Evolutionary conservation across 2,113 vertebrate genomes (phyloP), one percentile per base, ranked within the genome.

Genomic region (Syrrhaptes paradoxus): DNA sequence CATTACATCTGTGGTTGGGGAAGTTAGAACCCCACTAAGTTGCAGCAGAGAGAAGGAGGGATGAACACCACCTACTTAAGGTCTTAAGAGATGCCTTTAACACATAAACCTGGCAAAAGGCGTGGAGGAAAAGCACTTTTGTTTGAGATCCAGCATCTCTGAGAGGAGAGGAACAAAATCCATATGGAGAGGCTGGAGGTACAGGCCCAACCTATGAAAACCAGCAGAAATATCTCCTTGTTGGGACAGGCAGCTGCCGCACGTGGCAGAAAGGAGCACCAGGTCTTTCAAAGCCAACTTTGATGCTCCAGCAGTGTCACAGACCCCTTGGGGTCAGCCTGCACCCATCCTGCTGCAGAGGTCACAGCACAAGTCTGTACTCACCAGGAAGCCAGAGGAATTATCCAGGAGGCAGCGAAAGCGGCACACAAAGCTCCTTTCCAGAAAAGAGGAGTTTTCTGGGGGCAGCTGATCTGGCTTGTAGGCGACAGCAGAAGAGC

Each of bases 391-490:
- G 48, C 98, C 98, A 0, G 98, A 98, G 36, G 98, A 98, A 72
- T 98, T 98, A 96, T 98, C 98, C 93, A 98, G 97, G 31, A 99
- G 98, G 94, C 98, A 99, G 79, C 98, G 97, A 85, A 99, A 98
- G 34, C 97, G 97, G 80, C 98, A 99, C 43, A 98, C 93, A 9
- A 98, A 99, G 88, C 87, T 98, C 72, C 98, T 97, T 93, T 98
- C 98, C 90, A 98, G 97, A 92, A 98, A 98, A 80, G 98, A 98
- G 4, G 98, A 98, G 96, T 98, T 98, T 74, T 98, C 98, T 3
- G 97, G 98, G 4, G 98, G 98, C 52, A 98, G 97, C 57, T 97
- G 97, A 24, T 98, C 97, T 0, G 58, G 96, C 61, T 92, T 96
- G 95, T 95, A 98, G 41, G 26, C 5, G 24, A 94, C 65, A 25